A percentile compares a stretch with the other conserved stretches of the same genome.
These are phyloP conservation scores for Gulo gulo DNA, from an alignment of 2,113 vertebrate genomes.

Conservation along the genomic window DNA sequence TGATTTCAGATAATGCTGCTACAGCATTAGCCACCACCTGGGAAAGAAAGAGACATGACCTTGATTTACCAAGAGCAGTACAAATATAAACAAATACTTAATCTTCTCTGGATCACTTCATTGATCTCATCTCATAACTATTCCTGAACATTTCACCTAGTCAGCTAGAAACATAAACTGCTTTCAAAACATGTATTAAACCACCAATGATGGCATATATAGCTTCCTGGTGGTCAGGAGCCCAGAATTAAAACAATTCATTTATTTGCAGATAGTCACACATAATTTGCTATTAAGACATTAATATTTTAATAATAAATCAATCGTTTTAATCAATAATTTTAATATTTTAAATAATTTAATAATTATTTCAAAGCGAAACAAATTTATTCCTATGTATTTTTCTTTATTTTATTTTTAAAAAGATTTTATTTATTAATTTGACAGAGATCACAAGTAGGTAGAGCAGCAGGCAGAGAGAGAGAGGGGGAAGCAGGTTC, in stretches of 20 bases:
- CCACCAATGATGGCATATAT: not conserved
- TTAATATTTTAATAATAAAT: not conserved
- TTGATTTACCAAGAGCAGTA: not conserved
- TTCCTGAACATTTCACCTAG: not conserved
- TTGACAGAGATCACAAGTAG: too few species aligned
- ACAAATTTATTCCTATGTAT: too few species aligned
- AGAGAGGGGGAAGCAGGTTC: too few species aligned
- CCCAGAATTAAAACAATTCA: conserved; percentile 35
- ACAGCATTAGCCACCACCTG: conserved; percentile 99
- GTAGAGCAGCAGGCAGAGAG: too few species aligned
- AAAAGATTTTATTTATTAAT: too few species aligned
- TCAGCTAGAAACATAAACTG: conserved; percentile 11
- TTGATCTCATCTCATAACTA: not conserved
- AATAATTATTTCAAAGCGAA: too few species aligned
- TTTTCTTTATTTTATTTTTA: too few species aligned
- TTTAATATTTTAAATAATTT: too few species aligned
- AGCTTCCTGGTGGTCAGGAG: not conserved
- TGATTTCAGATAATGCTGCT: conserved; percentile 97
- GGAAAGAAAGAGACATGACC: not conserved
- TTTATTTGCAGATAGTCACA: not conserved
- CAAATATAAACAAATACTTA: not conserved
- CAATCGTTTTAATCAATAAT: too few species aligned
- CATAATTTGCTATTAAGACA: not conserved
- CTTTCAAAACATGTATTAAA: not conserved
- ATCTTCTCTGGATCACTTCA: not conserved